Evolutionary conservation across 2,113 vertebrate genomes (phyloP).

Genomic region (Malurus cyaneus): DNA sequence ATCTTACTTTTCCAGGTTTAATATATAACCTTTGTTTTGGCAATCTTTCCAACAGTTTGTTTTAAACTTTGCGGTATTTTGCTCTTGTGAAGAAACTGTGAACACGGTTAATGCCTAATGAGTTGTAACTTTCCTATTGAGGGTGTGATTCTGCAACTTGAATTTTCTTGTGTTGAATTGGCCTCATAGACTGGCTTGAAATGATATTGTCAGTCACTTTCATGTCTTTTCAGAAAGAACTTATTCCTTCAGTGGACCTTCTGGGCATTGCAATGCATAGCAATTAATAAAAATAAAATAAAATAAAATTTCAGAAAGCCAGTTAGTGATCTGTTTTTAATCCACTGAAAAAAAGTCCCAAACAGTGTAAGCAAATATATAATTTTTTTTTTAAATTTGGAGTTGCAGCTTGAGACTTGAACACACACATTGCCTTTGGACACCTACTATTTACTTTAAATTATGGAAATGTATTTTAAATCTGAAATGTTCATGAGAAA

Average conservation of each 20-base stretch:
- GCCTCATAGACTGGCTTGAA: background rate
- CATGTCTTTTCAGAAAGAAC: background rate
- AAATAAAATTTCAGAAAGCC: background rate
- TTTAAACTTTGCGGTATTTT: background rate
- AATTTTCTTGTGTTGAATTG: background rate
- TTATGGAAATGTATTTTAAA: background rate
- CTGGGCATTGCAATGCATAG: background rate
- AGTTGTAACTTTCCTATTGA: background rate
- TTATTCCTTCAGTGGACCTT: background rate
- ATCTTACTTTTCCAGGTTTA: background rate
- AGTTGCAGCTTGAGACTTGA: background rate
- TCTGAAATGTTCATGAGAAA: background rate
- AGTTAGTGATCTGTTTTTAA: background rate
- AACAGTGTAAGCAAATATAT: background rate
- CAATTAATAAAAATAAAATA: background rate
- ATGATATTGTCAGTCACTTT: background rate
- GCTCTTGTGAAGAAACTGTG: background rate
- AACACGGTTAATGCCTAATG: background rate
- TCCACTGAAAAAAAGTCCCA: accelerated
- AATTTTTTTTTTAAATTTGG: background rate
- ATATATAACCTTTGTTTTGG: background rate
- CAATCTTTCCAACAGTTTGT: background rate
- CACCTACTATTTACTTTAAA: background rate
- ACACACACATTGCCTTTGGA: background rate
- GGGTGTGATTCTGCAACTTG: background rate